Conservation (phyloP, 2,797 vertebrate genomes). For the Sebastes cheni region DNA sequence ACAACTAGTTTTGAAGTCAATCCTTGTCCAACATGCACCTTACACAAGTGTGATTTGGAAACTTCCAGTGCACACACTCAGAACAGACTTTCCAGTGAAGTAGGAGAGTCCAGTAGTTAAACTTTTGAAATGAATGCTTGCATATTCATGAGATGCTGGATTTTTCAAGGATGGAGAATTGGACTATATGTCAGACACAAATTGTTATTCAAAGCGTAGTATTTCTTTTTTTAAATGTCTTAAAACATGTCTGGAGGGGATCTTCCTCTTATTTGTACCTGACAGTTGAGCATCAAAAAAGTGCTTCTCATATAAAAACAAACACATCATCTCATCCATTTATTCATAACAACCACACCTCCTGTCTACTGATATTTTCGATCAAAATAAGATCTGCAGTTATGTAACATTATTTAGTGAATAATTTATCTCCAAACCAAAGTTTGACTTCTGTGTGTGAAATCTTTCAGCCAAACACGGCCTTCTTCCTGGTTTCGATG, state of each 20-base stretch:
- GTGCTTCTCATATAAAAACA: conserved; percentile 40
- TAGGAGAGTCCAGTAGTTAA: background rate
- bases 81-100: background rate
- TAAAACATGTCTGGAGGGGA: conserved; percentile 36
- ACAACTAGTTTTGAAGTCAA: background rate
- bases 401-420: conserved; percentile 26
- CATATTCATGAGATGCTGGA: background rate
- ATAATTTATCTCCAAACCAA: conserved; percentile 24
- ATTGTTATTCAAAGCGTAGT: conserved; percentile 27
- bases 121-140: background rate
- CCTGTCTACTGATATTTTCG: conserved; percentile 32
- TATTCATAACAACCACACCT: conserved; percentile 52
- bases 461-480: conserved; percentile 35
- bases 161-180: background rate
- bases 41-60: background rate
- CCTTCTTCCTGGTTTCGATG: conserved; percentile 39
- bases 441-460: conserved; percentile 32
- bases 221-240: conserved; percentile 4
- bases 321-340: conserved; percentile 58
- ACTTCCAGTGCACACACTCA: background rate
- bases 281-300: conserved; percentile 29
- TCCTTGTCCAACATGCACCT: background rate
- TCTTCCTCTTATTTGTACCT: conserved; percentile 27
- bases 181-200: background rate
- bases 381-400: conserved; percentile 28